Evolutionary conservation across 2,797 vertebrate species (phyloP), one percentile per base, ranked within the genome.

Genomic region (Phaenicophaeus curvirostris): DNA sequence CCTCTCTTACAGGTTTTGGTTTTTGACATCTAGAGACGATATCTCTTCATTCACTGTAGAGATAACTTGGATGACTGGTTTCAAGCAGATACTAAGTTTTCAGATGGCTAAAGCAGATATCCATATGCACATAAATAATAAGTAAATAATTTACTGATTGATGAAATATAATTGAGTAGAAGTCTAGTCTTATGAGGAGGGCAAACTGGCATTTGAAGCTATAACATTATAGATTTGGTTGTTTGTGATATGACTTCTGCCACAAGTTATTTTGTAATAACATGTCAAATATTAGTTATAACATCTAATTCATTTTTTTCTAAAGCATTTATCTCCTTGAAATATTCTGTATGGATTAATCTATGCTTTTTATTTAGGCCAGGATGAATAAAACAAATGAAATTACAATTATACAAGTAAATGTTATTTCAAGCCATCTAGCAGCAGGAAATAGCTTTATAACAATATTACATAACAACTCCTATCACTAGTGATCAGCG

Each of bases 401-500:
- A 96, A 97, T 97, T 97, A 97, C 89, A 97, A 96, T 97, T 97
- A 95, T 89, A 95, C 41, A 42, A 96, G 90, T 95, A 97, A 98
- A 97, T 97, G 92, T 91, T 97, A 95, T 98, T 98, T 97, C 93
- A 96, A 97, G 94, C 85, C 86, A 94, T 97, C 93, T 96, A 96
- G 92, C 94, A 97, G 93, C 95, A 98, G 97, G 97, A 98, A 98
- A 97, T 97, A 93, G 83, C 93, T 98, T 97, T 95, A 87, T 97
- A 98, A 98, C 87, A 95, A 94, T 97, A 97, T 98, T 97, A 98
- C 15, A 2, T 97, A 98, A 97, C 96, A 98, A 95, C 97, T 98
- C 94, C 92, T 95, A 85, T 94, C 95, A 79, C 91, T 92, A 86
- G 92, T 95, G 96, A 97, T 97, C 93, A 91, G 77, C 39, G 80